phyloP scores from a whole-genome alignment of 2,888 invertebrate genomes.

The Chydorus sphaericus region DNA sequence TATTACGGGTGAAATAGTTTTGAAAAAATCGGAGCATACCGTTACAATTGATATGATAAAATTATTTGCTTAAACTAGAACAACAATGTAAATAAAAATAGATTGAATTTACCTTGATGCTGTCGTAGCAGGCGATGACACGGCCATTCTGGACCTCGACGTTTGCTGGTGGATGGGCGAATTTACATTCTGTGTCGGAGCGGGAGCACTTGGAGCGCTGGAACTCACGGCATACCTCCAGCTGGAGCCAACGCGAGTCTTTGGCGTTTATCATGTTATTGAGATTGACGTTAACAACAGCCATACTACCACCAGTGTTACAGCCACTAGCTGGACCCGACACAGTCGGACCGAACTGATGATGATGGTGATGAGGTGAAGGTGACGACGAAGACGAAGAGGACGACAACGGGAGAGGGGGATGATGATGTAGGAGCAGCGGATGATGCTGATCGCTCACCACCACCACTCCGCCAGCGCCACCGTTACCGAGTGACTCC shows the following conservation, averaged over 20 bases:
- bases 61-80: not conserved
- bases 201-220: conserved; percentile 99
- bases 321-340: not conserved
- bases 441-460: not conserved
- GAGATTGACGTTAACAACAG: conserved; percentile 93
- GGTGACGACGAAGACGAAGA: not conserved
- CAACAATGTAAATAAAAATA: not conserved
- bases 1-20: no score
- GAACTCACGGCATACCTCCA: conserved; percentile 98
- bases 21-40: no score
- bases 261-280: conserved; percentile 94
- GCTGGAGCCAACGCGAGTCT: conserved; percentile 98
- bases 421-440: not conserved
- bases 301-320: conserved; percentile 37
- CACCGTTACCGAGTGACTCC: conserved; percentile 1
- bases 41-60: no score
- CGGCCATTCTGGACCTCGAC: conserved; percentile 99
- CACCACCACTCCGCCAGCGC: not conserved
- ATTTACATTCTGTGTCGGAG: conserved; percentile 99
- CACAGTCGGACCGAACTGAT: not conserved
- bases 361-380: not conserved
- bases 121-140: conserved; percentile 99
- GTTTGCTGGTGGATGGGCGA: conserved; percentile 98
- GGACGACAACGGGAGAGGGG: not conserved
- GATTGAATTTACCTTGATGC: conserved; percentile 83